A percentile compares a stretch with the other conserved stretches of the same genome.
These are phyloP conservation scores for Pelobates fuscus DNA, from an alignment of 2,113 vertebrate species.

Conservation along the genomic window DNA sequence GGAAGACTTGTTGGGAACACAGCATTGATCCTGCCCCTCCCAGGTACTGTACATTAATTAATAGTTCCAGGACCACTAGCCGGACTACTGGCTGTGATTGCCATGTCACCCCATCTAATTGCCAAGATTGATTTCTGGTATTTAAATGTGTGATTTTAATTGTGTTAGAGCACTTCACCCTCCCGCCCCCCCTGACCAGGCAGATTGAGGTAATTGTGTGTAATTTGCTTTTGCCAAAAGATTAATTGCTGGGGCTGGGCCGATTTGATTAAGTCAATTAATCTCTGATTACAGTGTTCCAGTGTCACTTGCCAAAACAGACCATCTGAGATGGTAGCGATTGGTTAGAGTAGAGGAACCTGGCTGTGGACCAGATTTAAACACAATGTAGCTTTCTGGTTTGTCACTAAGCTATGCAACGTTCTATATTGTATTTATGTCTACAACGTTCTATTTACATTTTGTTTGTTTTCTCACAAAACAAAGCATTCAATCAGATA, in stretches of 20 bases:
- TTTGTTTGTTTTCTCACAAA: too few relatives aligned
- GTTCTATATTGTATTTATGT: too few relatives aligned
- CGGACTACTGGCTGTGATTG: neutral
- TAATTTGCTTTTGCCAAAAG: conserved; percentile 67
- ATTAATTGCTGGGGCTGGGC: conserved; percentile 66
- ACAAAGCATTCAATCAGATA: too few relatives aligned
- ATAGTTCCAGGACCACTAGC: conserved; percentile 28
- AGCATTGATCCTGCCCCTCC: neutral
- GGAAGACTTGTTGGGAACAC: neutral
- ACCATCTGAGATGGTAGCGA: conserved; percentile 23
- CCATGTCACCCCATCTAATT: neutral
- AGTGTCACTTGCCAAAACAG: conserved; percentile 52
- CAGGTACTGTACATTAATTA: conserved; percentile 27
- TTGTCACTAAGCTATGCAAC: neutral
- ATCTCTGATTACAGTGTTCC: conserved; percentile 65
- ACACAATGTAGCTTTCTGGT: neutral
- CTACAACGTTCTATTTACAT: too few relatives aligned
- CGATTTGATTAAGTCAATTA: conserved; percentile 69
- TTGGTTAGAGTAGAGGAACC: too few relatives aligned
- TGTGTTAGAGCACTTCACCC: conserved; percentile 26
- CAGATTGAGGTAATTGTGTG: conserved; percentile 61
- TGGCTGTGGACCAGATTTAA: neutral
- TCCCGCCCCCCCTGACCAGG: conserved; percentile 51
- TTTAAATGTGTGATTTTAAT: conserved; percentile 40
- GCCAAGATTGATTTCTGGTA: conserved; percentile 41